Evolutionary conservation across 1,140 invertebrate species (phyloP), one percentile per base, ranked within the genome.

Genomic region (Diorhabda carinulata): DNA sequence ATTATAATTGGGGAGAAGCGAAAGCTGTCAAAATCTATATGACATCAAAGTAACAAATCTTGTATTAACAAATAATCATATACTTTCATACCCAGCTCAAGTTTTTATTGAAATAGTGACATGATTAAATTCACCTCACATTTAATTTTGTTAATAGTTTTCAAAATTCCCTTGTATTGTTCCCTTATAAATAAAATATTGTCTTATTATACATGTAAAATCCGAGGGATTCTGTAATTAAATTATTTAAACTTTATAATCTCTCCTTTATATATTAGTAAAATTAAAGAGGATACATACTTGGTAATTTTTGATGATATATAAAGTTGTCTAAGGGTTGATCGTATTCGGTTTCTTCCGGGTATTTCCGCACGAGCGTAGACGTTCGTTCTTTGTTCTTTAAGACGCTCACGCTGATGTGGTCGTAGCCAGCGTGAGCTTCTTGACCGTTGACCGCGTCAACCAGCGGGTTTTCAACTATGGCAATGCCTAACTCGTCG

Each of bases 381-480:
- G 68, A 68, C 42, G 70, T 66, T 73, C 76, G 77, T 57, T 70
- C 71, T 69, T 76, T 79, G 73, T 77, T 78, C 77, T 76, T 80
- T 75, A 81, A 72, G 71, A 81, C 78, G 76, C 73, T 79, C 69
- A 78, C 74, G 72, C 70, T 78, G 69, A 81, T 76, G 72, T 79
- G 79, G 73, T 81, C 77, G 72, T 75, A 73, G 72, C 74, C 77
- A 68, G 78, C 75, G 66, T 79, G 78, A 52, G 77, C 78, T 41
- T 81, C 78, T 66, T 76, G 73, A 60, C 78, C 80, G 70, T 79
- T 79, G 44, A 68, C 76, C 73, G 74, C 78, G 78, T 80, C 80
- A 61, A 81, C 77, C 69, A 81, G 77, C 72, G 78, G 79, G 72
- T 80, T 81, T 77, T 80, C 78, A 59, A 79, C 74, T 70, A 78